A percentile compares a stretch with the other conserved stretches of the same genome.
These are phyloP conservation scores for Anastatus disparis DNA, from an alignment of 1,140 invertebrate species.

Conservation along the genomic window DNA sequence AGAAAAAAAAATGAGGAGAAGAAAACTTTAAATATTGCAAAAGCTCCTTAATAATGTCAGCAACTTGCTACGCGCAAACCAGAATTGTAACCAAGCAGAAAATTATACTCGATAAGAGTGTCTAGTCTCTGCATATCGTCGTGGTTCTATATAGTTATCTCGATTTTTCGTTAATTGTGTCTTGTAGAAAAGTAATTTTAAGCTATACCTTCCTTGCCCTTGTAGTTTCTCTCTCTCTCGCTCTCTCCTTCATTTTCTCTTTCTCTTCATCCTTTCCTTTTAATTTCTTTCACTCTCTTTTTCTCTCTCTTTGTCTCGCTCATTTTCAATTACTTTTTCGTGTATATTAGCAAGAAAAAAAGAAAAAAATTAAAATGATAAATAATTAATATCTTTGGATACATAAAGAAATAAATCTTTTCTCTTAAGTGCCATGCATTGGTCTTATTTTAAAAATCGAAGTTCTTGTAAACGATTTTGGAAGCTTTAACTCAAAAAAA, in stretches of 20 bases:
- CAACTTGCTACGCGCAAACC: constrained; percentile 40
- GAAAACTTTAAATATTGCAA: background rate
- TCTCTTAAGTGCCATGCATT: constrained; percentile 36
- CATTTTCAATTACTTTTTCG: constrained; percentile 3
- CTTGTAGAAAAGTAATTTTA: constrained; percentile 39
- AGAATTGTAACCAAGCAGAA: constrained; percentile 39
- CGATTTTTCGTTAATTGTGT: constrained; percentile 35
- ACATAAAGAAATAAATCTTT: constrained; percentile 2
- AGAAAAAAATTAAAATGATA: constrained; percentile 6
- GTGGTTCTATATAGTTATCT: constrained; percentile 42
- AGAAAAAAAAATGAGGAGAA: constrained; percentile 7
- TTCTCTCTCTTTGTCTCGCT: background rate
- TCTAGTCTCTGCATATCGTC: constrained; percentile 43
- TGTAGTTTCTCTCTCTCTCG: constrained; percentile 23
- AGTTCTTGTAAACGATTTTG: constrained; percentile 20
- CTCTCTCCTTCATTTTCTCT: constrained; percentile 13
- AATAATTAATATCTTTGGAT: background rate
- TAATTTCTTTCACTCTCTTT: background rate
- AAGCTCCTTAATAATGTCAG: constrained; percentile 27
- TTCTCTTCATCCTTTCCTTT: background rate
- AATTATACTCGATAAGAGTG: constrained; percentile 42
- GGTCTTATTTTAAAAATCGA: constrained; percentile 18
- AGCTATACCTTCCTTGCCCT: constrained; percentile 31
- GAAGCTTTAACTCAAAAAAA: constrained; percentile 26
- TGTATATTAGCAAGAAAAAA: background rate